These are phyloP conservation scores for Melanargia galathea DNA, from an alignment of 2,888 invertebrate genomes.

Conservation along the genomic window DNA sequence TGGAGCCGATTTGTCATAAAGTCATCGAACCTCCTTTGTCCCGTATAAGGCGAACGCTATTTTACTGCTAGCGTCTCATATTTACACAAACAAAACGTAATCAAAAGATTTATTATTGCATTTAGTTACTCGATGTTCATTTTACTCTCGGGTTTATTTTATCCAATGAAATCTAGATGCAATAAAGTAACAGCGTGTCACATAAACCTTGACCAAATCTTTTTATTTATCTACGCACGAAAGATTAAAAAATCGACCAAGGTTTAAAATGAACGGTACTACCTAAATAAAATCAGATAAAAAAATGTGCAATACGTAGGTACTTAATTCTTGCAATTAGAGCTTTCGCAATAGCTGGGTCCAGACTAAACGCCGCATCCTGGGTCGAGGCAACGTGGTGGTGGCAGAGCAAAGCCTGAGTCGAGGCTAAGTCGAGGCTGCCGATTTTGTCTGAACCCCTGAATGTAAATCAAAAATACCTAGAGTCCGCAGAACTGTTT, in stretches of 20 bases:
- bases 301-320: neutral
- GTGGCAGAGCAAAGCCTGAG: no score
- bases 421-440: no score
- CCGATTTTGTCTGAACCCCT: no score
- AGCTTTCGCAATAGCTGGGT: no score
- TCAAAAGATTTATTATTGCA: conserved; percentile 23
- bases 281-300: neutral
- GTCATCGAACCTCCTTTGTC: conserved; percentile 78
- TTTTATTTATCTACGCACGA: conserved; percentile 8
- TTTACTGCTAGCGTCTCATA: conserved; percentile 56
- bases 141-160: neutral
- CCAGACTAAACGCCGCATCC: no score
- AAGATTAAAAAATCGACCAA: neutral
- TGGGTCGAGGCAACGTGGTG: no score
- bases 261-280: neutral
- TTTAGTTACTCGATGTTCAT: neutral
- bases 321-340: no score
- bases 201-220: conserved; percentile 21
- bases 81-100: conserved; percentile 38
- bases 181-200: neutral
- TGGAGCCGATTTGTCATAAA: conserved; percentile 52
- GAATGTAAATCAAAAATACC: no score
- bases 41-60: conserved; percentile 65
- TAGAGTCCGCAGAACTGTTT: no score
- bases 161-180: conserved; percentile 2